A percentile compares a stretch with the other conserved stretches of the same genome.
These are phyloP conservation scores for Helicolenus hilgendorfi DNA, from an alignment of 2,797 vertebrate genomes.

Conservation along the genomic window DNA sequence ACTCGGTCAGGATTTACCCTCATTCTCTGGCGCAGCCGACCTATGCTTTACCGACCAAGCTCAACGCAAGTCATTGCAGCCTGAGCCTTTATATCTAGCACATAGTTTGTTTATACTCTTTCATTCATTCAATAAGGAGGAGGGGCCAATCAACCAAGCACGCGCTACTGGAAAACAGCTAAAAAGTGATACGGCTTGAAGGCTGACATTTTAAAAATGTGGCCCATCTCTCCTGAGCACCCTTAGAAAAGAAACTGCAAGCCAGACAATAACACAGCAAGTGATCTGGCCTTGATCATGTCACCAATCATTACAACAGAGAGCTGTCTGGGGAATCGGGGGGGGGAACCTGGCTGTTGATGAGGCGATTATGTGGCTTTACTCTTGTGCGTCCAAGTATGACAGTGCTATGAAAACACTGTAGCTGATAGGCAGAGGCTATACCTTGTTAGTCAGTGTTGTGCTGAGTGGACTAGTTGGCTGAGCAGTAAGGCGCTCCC, in stretches of 20 bases:
- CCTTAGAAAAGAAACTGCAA: slow-evolving; percentile 74
- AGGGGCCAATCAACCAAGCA: not conserved
- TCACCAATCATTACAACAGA: slow-evolving; percentile 84
- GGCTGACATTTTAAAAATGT: slow-evolving; percentile 63
- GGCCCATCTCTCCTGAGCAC: slow-evolving; percentile 66
- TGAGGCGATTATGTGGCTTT: slow-evolving; percentile 88
- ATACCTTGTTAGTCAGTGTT: slow-evolving; percentile 85
- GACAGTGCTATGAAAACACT: slow-evolving; percentile 75
- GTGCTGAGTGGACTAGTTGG: slow-evolving; percentile 81
- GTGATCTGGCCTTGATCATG: slow-evolving; percentile 85
- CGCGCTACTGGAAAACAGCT: slow-evolving; percentile 1
- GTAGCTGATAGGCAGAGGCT: slow-evolving; percentile 70
- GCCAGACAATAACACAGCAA: slow-evolving; percentile 76
- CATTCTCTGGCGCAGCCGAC: not conserved
- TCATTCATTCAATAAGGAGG: slow-evolving; percentile 20
- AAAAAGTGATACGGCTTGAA: slow-evolving; percentile 59
- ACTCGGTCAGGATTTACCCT: slow-evolving; percentile 13
- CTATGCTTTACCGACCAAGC: slow-evolving; percentile 26
- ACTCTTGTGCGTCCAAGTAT: slow-evolving; percentile 79
- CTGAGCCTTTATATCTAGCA: not conserved
- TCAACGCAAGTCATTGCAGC: slow-evolving; percentile 13
- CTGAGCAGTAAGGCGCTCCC: slow-evolving; percentile 66
- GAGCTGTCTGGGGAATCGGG: slow-evolving; percentile 74
- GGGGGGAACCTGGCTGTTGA: slow-evolving; percentile 82
- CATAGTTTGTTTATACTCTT: not conserved